These are phyloP conservation scores for Bufo gargarizans DNA, from an alignment of 2,113 vertebrate genomes.

Conservation along the genomic window DNA sequence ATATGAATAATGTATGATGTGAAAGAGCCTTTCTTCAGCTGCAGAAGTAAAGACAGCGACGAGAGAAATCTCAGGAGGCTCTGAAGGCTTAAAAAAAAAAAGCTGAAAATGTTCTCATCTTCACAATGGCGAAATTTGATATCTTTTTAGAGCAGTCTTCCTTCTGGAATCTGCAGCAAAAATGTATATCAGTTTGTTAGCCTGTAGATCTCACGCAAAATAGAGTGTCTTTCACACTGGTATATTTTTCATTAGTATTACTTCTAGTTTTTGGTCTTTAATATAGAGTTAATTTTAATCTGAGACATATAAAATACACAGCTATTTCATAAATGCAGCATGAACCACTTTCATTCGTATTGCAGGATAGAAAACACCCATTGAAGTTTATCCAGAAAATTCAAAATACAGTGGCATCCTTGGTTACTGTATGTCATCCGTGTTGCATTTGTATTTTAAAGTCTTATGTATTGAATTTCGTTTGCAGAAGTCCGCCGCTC, in stretches of 20 bases:
- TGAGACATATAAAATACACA: neutral
- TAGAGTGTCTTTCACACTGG: too few species aligned
- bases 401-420: too few species aligned
- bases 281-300: neutral
- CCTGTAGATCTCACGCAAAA: neutral
- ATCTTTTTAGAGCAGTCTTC: neutral
- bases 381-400: neutral
- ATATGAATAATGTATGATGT: slow-evolving; percentile 52
- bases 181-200: neutral
- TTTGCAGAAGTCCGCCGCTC: too few species aligned
- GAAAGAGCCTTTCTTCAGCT: slow-evolving; percentile 47
- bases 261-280: neutral
- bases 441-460: too few species aligned
- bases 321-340: neutral
- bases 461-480: too few species aligned
- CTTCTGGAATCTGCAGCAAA: neutral
- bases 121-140: slow-evolving; percentile 22
- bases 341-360: neutral
- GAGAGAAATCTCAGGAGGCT: slow-evolving; percentile 37
- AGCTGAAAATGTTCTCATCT: slow-evolving; percentile 9
- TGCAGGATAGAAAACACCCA: neutral
- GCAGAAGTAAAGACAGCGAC: slow-evolving; percentile 23
- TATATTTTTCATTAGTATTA: too few species aligned
- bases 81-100: slow-evolving; percentile 24
- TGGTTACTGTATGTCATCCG: too few species aligned